phyloP scores from a whole-genome alignment of 2,797 vertebrate species.

The Emys orbicularis region DNA sequence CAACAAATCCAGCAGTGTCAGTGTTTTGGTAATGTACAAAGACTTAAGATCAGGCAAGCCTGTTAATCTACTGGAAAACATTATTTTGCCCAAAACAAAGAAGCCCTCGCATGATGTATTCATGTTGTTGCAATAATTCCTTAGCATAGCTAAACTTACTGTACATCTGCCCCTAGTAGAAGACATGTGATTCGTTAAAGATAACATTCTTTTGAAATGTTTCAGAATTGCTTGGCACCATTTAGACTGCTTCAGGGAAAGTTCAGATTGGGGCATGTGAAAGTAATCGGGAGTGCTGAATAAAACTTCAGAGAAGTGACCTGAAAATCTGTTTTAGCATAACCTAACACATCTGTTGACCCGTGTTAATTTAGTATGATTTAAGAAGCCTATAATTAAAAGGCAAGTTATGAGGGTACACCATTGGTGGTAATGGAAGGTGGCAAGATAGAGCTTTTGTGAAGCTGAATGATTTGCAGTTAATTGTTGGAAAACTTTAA shows the following conservation, averaged over 20 bases:
- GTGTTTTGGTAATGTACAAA: neutral
- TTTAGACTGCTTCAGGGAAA: neutral
- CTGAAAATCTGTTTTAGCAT: constrained; percentile 28
- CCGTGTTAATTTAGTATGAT: constrained; percentile 10
- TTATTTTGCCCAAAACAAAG: neutral
- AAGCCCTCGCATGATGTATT: neutral
- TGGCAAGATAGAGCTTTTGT: neutral
- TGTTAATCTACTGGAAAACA: neutral
- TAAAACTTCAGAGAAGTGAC: constrained; percentile 34
- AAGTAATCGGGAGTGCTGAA: constrained; percentile 30
- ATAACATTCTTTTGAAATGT: constrained; percentile 28
- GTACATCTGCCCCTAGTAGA: neutral
- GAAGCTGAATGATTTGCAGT: neutral
- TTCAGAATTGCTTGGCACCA: constrained; percentile 37
- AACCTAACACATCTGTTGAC: constrained; percentile 24
- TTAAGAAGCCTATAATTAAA: constrained; percentile 43
- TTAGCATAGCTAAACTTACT: neutral
- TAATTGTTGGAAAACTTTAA: constrained; percentile 15
- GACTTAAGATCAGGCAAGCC: neutral
- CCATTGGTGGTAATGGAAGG: neutral
- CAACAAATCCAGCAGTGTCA: neutral
- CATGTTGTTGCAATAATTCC: neutral
- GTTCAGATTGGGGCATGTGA: constrained; percentile 66
- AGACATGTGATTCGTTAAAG: neutral
- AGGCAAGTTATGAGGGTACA: neutral